phyloP scores from a whole-genome alignment of 2,797 vertebrate species.

The Anas georgica region DNA sequence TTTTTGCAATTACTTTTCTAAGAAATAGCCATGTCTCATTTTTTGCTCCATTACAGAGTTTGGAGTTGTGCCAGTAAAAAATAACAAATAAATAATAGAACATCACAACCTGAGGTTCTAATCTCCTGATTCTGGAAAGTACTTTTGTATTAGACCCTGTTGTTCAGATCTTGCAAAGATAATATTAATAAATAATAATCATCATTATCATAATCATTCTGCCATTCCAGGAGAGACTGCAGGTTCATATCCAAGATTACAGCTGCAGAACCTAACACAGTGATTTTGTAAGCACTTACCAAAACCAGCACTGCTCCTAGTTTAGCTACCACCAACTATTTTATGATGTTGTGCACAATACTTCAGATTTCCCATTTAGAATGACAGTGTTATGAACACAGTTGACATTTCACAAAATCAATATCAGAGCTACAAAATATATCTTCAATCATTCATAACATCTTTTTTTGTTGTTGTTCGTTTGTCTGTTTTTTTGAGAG shows the following conservation, averaged over 20 bases:
- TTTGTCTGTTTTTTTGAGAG: not conserved
- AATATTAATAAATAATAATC: not conserved
- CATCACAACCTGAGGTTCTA: not conserved
- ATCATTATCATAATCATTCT: not conserved
- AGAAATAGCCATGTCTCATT: not conserved
- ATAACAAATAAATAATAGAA: not conserved
- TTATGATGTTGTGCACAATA: not conserved
- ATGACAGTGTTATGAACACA: not conserved
- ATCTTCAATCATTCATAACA: not conserved
- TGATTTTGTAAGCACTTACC: not conserved
- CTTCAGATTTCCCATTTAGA: not conserved
- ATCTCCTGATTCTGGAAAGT: not conserved
- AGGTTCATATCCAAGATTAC: not conserved
- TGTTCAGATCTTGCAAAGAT: not conserved
- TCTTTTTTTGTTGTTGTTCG: not conserved
- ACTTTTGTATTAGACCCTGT: not conserved
- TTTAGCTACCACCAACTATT: not conserved
- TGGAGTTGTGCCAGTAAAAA: not conserved
- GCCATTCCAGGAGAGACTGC: not conserved
- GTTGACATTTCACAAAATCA: not conserved
- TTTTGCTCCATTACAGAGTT: not conserved
- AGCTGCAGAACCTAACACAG: not conserved
- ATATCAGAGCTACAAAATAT: not conserved
- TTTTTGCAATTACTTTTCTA: not conserved
- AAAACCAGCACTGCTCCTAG: not conserved